Conservation (phyloP, 2,113 vertebrate genomes). For the Speoplatyrhinus poulsoni region DNA sequence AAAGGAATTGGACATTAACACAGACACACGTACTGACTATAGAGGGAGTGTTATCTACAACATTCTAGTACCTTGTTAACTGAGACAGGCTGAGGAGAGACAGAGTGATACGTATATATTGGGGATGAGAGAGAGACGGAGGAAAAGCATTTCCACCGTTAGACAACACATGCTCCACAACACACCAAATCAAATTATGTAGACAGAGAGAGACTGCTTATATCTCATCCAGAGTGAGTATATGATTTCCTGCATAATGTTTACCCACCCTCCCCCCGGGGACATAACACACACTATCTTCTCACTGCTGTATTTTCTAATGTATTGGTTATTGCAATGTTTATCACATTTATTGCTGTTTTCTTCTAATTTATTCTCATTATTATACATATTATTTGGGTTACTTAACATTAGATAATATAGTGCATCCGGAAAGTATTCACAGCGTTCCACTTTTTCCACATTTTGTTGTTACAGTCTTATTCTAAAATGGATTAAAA, state of each 20-base stretch:
- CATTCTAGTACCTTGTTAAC: conserved; percentile 68
- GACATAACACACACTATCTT: too few relatives aligned
- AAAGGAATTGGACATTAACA: conserved; percentile 31
- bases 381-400: too few relatives aligned
- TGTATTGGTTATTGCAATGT: too few relatives aligned
- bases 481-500: too few relatives aligned
- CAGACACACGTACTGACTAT: conserved; percentile 24
- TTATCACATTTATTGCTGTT: too few relatives aligned
- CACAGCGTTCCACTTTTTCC: too few relatives aligned
- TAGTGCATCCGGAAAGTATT: too few relatives aligned
- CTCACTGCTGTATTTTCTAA: too few relatives aligned
- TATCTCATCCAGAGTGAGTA: not conserved
- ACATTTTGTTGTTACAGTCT: too few relatives aligned
- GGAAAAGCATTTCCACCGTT: conserved; percentile 23
- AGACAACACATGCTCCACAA: conserved; percentile 10
- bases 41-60: conserved; percentile 44
- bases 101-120: conserved; percentile 36
- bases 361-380: too few relatives aligned
- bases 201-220: not conserved
- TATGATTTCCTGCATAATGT: not conserved
- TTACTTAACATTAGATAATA: too few relatives aligned
- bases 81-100: conserved; percentile 60
- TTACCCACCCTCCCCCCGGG: too few relatives aligned
- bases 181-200: not conserved
- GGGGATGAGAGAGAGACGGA: conserved; percentile 34